phyloP scores from a whole-genome alignment of 2,797 vertebrate genomes.

The Eremophila alpestris region DNA sequence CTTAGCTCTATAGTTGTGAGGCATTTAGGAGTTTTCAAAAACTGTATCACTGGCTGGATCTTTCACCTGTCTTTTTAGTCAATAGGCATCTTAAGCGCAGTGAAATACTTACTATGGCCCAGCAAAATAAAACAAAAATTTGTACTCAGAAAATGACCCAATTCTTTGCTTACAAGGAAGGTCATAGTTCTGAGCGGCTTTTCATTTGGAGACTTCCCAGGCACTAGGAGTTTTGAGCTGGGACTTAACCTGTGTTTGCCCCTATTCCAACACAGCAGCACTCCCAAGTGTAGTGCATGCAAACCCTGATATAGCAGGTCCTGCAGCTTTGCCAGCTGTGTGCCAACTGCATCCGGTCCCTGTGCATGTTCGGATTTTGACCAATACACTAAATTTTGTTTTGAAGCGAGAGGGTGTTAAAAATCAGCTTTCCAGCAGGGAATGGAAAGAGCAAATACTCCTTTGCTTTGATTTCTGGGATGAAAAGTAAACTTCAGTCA shows the following conservation, averaged over 20 bases:
- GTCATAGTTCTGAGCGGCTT: neutral
- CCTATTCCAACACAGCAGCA: neutral
- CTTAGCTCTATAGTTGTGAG: neutral
- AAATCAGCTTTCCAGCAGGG: neutral
- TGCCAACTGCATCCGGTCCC: neutral
- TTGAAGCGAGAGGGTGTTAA: neutral
- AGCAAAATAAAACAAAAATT: neutral
- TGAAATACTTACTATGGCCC: neutral
- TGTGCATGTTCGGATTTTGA: neutral
- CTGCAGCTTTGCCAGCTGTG: neutral
- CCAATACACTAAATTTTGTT: neutral
- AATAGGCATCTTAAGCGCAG: neutral
- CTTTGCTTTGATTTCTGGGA: neutral
- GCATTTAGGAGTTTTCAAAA: neutral
- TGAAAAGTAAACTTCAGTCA: neutral
- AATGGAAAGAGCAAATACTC: neutral
- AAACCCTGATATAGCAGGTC: neutral
- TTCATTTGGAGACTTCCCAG: neutral
- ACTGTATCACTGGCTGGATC: neutral
- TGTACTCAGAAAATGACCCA: neutral
- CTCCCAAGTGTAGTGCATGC: neutral
- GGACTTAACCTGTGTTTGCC: neutral
- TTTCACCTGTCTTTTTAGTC: neutral
- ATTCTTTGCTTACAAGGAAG: neutral
- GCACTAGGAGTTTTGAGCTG: neutral